These are phyloP conservation scores for Cheilosia impressa DNA, from an alignment of 2,888 invertebrate genomes.

Conservation along the genomic window DNA sequence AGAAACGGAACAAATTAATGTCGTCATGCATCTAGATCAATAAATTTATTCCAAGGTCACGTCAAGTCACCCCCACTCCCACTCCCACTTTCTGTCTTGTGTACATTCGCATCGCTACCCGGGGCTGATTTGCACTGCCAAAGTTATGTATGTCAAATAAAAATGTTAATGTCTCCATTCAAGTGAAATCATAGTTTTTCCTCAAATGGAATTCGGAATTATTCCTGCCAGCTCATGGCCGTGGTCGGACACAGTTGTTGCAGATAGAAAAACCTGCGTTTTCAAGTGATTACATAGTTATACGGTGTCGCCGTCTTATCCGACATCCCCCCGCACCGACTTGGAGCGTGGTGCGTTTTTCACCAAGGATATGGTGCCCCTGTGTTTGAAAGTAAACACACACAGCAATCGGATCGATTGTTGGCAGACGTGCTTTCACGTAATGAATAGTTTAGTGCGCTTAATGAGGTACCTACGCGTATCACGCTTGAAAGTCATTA, in stretches of 20 bases:
- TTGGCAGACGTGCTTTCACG: slow-evolving; percentile 34
- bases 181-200: slow-evolving; percentile 2
- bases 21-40: slow-evolving; percentile 46
- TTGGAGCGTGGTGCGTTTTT: background rate
- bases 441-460: slow-evolving; percentile 39
- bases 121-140: background rate
- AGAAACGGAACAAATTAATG: slow-evolving; percentile 1
- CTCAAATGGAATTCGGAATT: slow-evolving; percentile 31
- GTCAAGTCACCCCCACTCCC: background rate
- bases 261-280: slow-evolving; percentile 6
- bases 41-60: slow-evolving; percentile 48
- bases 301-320: background rate
- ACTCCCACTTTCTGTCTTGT: slow-evolving; percentile 7
- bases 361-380: slow-evolving; percentile 19
- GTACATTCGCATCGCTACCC: background rate
- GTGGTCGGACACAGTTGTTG: slow-evolving; percentile 1
- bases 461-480: slow-evolving; percentile 27
- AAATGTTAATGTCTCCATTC: slow-evolving; percentile 12
- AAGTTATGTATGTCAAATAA: slow-evolving; percentile 12
- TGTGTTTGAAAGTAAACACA: background rate
- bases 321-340: background rate
- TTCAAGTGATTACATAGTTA: slow-evolving; percentile 12
- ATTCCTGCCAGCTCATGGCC: slow-evolving; percentile 11
- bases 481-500: slow-evolving; percentile 15
- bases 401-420: slow-evolving; percentile 25